A percentile compares a stretch with the other conserved stretches of the same genome.
These are phyloP conservation scores for Himalopsyche kuldschensis DNA, from an alignment of 2,888 invertebrate species.

Conservation along the genomic window DNA sequence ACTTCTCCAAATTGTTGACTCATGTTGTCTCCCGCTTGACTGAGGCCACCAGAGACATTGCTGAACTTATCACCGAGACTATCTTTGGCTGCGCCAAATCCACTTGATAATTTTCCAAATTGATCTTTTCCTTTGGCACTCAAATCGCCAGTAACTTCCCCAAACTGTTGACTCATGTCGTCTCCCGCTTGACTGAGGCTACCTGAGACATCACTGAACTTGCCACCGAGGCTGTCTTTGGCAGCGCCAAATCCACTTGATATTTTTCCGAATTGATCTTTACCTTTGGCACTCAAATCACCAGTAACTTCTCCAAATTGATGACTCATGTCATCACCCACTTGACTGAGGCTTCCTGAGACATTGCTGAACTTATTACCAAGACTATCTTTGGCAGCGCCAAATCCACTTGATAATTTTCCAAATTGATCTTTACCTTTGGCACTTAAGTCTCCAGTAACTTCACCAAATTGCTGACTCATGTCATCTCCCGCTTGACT, in stretches of 20 bases:
- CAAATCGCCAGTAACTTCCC: too few relatives aligned
- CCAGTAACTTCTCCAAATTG: slow-evolving; percentile 6
- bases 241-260: too few relatives aligned
- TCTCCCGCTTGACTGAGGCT: not conserved
- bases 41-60: too few relatives aligned
- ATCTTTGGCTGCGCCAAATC: not conserved
- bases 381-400: too few relatives aligned
- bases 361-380: not conserved
- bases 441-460: too few relatives aligned
- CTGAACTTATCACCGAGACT: not conserved
- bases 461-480: too few relatives aligned
- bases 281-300: not conserved
- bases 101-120: too few relatives aligned
- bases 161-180: not conserved
- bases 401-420: too few relatives aligned
- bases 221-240: too few relatives aligned
- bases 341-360: not conserved
- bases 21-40: too few relatives aligned
- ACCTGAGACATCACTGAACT: not conserved
- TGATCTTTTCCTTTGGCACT: too few relatives aligned
- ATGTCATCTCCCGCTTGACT: not conserved
- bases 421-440: too few relatives aligned
- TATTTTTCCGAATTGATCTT: not conserved
- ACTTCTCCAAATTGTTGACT: not conserved
- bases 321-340: not conserved